These are phyloP conservation scores for Cheilosia grossa DNA, from an alignment of 2,888 invertebrate species.

Conservation along the genomic window DNA sequence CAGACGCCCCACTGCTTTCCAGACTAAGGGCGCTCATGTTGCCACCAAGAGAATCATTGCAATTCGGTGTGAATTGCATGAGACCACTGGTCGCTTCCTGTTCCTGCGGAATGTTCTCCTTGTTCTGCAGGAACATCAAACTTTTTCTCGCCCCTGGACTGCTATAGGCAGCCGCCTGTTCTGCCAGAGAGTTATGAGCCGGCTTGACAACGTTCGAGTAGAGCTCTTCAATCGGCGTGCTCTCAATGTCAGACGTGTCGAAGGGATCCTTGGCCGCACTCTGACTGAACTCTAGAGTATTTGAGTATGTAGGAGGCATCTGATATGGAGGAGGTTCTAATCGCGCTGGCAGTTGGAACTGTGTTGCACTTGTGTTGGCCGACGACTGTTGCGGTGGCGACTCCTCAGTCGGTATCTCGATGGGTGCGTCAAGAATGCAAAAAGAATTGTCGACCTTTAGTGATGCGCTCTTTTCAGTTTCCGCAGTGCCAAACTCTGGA, in stretches of 20 bases:
- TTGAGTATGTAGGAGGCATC: conserved; percentile 85
- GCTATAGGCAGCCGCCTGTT: conserved; percentile 65
- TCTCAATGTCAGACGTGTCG: conserved; percentile 85
- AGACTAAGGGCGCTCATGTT: conserved; percentile 79
- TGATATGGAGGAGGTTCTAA: conserved; percentile 84
- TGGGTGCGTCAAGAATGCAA: conserved; percentile 89
- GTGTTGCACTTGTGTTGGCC: conserved; percentile 74
- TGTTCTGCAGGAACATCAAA: conserved; percentile 77
- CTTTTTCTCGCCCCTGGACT: conserved; percentile 79
- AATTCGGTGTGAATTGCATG: conserved; percentile 60
- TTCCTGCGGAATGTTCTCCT: conserved; percentile 79
- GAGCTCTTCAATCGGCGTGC: conserved; percentile 55
- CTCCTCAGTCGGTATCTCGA: conserved; percentile 86
- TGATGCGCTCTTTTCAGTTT: conserved; percentile 77
- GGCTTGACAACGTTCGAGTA: conserved; percentile 78
- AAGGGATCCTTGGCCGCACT: conserved; percentile 84
- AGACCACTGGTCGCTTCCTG: conserved; percentile 8
- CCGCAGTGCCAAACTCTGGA: conserved; percentile 83
- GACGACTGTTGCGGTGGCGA: conserved; percentile 56
- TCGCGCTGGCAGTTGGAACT: conserved; percentile 76
- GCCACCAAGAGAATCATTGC: conserved; percentile 78
- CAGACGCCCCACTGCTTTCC: conserved; percentile 77
- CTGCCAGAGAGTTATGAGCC: conserved; percentile 29
- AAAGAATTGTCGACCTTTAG: conserved; percentile 80
- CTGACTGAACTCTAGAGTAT: conserved; percentile 82